phyloP scores from a whole-genome alignment of 2,113 vertebrate species.

The Daphoenositta chrysoptera region DNA sequence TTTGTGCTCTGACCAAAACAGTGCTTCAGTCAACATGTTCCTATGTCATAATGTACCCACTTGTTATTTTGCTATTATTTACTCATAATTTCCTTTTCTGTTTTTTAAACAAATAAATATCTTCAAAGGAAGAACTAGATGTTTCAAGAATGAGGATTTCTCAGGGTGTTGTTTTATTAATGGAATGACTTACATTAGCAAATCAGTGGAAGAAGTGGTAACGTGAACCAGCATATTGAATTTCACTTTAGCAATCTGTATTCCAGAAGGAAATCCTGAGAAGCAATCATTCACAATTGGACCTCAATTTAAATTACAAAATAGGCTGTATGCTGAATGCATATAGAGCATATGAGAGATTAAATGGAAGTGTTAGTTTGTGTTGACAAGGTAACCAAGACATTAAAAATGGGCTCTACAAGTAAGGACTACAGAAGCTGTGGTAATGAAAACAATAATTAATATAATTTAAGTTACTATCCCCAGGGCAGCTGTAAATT shows the following conservation, averaged over 20 bases:
- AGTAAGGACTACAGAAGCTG: neutral
- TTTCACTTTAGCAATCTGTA: conserved; percentile 18
- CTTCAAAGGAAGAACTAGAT: neutral
- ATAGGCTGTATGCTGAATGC: neutral
- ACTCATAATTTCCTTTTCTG: neutral
- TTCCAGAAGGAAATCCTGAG: conserved; percentile 20
- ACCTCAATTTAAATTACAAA: conserved; percentile 39
- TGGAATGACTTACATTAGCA: neutral
- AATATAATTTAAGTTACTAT: conserved; percentile 16
- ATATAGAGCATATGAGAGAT: neutral
- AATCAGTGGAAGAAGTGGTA: conserved; percentile 8
- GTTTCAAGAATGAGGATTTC: neutral
- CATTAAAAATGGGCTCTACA: neutral
- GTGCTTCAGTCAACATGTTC: neutral
- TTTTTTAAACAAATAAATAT: neutral
- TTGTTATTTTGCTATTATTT: neutral
- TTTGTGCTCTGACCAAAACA: neutral
- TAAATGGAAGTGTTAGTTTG: neutral
- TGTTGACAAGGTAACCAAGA: neutral
- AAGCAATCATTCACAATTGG: conserved; percentile 2
- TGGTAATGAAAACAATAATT: conserved; percentile 20
- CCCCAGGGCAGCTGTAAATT: neutral
- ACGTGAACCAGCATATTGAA: neutral
- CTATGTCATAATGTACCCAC: neutral
- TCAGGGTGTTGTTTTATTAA: neutral